Conservation (phyloP, 2,113 vertebrate genomes). For the Chinchilla lanigera region DNA sequence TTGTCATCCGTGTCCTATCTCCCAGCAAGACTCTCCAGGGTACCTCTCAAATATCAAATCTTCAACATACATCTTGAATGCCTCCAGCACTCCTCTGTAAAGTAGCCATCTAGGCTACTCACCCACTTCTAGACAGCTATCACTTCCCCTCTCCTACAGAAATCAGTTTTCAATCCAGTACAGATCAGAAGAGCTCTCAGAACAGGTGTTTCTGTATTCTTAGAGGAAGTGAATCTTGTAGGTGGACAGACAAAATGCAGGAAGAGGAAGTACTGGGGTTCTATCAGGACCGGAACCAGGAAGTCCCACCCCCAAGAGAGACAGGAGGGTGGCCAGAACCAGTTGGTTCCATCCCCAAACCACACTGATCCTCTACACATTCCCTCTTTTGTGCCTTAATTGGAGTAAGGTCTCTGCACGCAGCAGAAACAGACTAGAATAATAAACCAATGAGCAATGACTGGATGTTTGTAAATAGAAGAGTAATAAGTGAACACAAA, state of each 20-base stretch:
- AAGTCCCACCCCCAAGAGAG: background rate
- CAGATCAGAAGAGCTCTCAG: background rate
- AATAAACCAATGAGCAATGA: background rate
- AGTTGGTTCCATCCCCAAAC: background rate
- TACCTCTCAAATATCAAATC: background rate
- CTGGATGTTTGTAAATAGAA: background rate
- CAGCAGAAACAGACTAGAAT: background rate
- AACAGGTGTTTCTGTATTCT: fast-evolving
- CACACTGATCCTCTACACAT: background rate
- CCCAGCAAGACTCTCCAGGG: background rate
- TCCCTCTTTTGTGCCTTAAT: background rate
- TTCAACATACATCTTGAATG: background rate
- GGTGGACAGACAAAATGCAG: background rate
- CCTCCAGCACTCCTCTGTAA: background rate
- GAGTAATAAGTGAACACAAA: background rate
- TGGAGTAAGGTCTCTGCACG: background rate
- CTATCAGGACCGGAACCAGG: background rate
- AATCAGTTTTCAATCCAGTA: background rate
- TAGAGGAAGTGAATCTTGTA: background rate
- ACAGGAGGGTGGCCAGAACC: background rate
- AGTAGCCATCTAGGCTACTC: background rate
- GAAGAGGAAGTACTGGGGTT: background rate
- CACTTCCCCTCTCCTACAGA: background rate
- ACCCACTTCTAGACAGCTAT: background rate
- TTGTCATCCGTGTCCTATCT: background rate